Base-by-base conservation (phyloP, 2,113 vertebrate species). In the Brachirus orientalis region DNA sequence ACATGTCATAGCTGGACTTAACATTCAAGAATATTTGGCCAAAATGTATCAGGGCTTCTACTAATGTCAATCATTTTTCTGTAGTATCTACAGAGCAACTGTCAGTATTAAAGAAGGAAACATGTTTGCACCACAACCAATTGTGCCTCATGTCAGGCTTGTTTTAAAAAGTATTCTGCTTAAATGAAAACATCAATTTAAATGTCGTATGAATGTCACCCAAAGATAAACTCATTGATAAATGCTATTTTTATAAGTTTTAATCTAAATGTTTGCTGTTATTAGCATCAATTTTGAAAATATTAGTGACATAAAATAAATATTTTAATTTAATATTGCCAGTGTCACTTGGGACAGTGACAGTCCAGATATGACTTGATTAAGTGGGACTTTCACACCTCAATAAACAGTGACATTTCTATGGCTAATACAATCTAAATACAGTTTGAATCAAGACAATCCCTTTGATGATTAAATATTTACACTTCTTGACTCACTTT, bases 351-450 rank as follows among this genome's bases (percentile, higher is more conserved):
- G 10, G 45, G 12, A 14, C 12, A 43, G 13, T 18, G 14, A 17
- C 17, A 72, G 79, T 83, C 77, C 73, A 86, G 88, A 52, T 69
- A 79, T 77, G 80, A 81, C 18, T 14, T 52, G 18, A 38, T 60
- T 18, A 67, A 22, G 69, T 79, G 80, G 48, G 69, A 86, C 85
- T 75, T 85, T 83, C 13, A 75, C 41, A 77, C 78, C 77, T 79
- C 56, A 67, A 81, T 37, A 78, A 69, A 85, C 79, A 80, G 68
- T 80, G 85, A 87, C 69, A 63, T 72, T 79, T 88, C 69, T 81
- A 83, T 78, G 83, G 85, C 83, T 83, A 89, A 83, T 80, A 86
- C 87, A 84, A 82, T 90, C 81, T 84, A 75, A 85, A 82, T 79
- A 87, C 67, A 62, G 69, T 79, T 60, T 63, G 57, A 80, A 75